Evolutionary conservation across 2,113 vertebrate species (phyloP), one percentile per base, ranked within the genome.

Genomic region (Numida meleagris): DNA sequence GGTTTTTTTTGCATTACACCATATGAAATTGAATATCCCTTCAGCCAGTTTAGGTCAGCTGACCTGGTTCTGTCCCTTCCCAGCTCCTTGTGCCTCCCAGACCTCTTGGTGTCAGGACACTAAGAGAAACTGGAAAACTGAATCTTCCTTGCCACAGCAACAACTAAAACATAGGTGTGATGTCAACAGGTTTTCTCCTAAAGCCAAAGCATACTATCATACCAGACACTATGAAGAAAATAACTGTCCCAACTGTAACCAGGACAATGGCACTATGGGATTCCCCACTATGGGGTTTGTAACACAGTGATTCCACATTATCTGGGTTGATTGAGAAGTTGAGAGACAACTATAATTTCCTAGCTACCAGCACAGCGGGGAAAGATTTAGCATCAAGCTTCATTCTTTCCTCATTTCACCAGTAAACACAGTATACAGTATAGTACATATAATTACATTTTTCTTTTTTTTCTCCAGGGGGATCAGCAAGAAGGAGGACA

Each of bases 401-500:
- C 51, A 38, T 33, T 62, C 40, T 82, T 87, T 93, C 6, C 10
- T 90, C 33, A 57, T 82, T 92, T 92, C 67, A 59, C 6, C 36
- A 58, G 16, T 68, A 73, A 66, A 92, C 48, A n/a, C 3, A 53
- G 3, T 24, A 71, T 51, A 46, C 4, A 48, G 3, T n/a, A 42
- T 59, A 65, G 45, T 34, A 38, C 33, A 9, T 66, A 61, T 75
- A 34, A 66, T 40, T 33, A 14, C 4, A 63, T 38, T 19, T 74
- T 92, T 73, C 67, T 31, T 43, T 1, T 18, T 67, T 65, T 84
- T 93, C 68, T 34, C 17, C 51, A 98, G 96, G 97, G 46, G 95
- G 94, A 81, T 12, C 83, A 88, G 55, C 95, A 93, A 96, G 97
- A 90, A 97, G 98, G 45, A 96, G 96, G 80, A 97, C 97, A 81